Evolutionary conservation across 2,888 invertebrate genomes (phyloP).

Genomic region (Xestia xanthographa): DNA sequence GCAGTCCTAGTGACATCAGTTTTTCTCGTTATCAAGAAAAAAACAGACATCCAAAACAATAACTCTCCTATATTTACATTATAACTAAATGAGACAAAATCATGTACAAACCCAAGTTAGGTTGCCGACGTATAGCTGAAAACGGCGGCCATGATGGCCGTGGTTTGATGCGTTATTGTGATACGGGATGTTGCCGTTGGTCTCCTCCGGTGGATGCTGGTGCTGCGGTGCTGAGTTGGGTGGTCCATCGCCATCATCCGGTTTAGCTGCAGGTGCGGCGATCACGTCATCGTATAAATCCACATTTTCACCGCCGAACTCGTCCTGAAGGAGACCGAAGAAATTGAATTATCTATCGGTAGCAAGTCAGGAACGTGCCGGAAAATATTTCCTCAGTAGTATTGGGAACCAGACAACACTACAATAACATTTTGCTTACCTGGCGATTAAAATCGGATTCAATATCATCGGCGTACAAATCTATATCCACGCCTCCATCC

Average conservation of each 20-base stretch:
- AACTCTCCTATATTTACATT: conserved; percentile 84
- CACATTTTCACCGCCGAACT: conserved; percentile 96
- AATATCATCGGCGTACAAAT: conserved; percentile 99
- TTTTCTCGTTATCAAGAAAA: conserved; percentile 67
- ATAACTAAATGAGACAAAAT: conserved; percentile 83
- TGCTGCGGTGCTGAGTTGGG: conserved; percentile 90
- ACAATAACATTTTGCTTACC: conserved; percentile 71
- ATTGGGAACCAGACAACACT: conserved; percentile 66
- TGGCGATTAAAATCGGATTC: conserved; percentile 96
- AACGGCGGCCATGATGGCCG: conserved; percentile 94
- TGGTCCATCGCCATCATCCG: conserved; percentile 90
- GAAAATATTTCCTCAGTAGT: conserved; percentile 14
- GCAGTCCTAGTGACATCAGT: conserved; percentile 65
- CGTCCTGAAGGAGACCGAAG: conserved; percentile 91
- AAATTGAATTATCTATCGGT: conserved; percentile 27
- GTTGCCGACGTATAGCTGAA: conserved; percentile 99
- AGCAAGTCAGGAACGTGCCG: conserved; percentile 27
- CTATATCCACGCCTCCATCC: conserved; percentile 98
- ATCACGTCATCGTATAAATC: conserved; percentile 99
- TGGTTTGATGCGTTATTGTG: conserved; percentile 93
- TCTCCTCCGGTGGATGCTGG: conserved; percentile 91
- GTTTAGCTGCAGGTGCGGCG: conserved; percentile 93
- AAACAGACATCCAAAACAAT: conserved; percentile 76
- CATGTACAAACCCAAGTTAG: conserved; percentile 97
- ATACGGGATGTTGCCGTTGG: conserved; percentile 92